Evolutionary conservation across 2,888 invertebrate genomes (phyloP).

Genomic region (Apantesis nais): DNA sequence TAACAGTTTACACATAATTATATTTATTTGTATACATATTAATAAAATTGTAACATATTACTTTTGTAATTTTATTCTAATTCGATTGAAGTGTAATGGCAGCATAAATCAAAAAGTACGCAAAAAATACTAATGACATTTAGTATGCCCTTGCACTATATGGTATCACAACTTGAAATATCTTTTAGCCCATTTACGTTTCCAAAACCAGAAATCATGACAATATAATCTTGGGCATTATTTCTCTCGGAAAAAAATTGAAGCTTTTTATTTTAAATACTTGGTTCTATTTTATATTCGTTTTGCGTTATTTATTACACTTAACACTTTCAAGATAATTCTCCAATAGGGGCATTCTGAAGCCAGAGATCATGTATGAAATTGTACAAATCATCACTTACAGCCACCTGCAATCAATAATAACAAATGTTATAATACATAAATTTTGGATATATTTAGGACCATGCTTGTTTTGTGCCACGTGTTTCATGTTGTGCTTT

Average conservation of each 20-base stretch:
- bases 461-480: too few relatives aligned
- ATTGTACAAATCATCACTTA: constrained; percentile 96
- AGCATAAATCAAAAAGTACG: background rate
- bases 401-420: constrained; percentile 89
- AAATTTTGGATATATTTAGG: too few relatives aligned
- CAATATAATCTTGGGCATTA: background rate
- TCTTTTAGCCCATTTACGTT: background rate
- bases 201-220: background rate
- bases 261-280: constrained; percentile 23
- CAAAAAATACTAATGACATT: background rate
- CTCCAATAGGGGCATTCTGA: constrained; percentile 98
- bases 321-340: constrained; percentile 90
- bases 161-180: background rate
- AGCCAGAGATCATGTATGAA: constrained; percentile 99
- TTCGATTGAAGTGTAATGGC: background rate
- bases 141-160: background rate
- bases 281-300: constrained; percentile 17
- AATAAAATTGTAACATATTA: background rate
- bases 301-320: constrained; percentile 8
- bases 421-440: background rate
- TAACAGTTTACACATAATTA: background rate
- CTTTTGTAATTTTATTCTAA: background rate
- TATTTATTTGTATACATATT: background rate
- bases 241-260: constrained; percentile 20
- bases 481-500: too few relatives aligned